phyloP scores from a whole-genome alignment of 2,113 vertebrate genomes.

The Egretta garzetta region DNA sequence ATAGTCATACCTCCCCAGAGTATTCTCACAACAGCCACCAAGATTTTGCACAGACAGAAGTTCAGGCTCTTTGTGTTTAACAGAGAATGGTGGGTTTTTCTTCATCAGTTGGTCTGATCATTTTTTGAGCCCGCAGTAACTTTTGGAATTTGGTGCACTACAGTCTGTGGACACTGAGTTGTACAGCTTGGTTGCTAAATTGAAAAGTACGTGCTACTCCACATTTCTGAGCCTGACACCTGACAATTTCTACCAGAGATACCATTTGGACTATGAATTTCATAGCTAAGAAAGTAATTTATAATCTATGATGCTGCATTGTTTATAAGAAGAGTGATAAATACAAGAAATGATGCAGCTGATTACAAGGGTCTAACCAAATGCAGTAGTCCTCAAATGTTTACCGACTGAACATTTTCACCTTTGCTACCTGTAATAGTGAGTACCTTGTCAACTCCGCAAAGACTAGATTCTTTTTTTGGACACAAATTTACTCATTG shows the following conservation, averaged over 20 bases:
- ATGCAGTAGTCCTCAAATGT: not conserved
- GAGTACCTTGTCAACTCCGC: not conserved
- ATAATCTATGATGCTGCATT: not conserved
- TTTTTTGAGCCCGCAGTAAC: not conserved
- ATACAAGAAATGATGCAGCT: not conserved
- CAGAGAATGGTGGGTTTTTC: not conserved
- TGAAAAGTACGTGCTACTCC: not conserved
- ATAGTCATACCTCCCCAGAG: not conserved
- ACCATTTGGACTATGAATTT: not conserved
- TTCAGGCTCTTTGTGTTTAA: not conserved
- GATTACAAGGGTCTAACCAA: not conserved
- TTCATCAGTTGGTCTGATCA: not conserved
- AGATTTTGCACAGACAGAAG: not conserved
- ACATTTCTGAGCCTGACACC: not conserved
- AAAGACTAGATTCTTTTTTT: not conserved
- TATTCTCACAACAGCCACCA: fast-evolving
- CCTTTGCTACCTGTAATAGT: not conserved
- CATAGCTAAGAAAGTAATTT: not conserved
- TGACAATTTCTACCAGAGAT: not conserved
- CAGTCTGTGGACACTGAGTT: not conserved
- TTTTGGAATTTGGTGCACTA: not conserved
- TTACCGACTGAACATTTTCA: not conserved
- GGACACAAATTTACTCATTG: not conserved
- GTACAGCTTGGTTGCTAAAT: not conserved
- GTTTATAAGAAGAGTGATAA: not conserved